Conservation (phyloP, 2,888 invertebrate genomes). For the Watsonalla binaria region DNA sequence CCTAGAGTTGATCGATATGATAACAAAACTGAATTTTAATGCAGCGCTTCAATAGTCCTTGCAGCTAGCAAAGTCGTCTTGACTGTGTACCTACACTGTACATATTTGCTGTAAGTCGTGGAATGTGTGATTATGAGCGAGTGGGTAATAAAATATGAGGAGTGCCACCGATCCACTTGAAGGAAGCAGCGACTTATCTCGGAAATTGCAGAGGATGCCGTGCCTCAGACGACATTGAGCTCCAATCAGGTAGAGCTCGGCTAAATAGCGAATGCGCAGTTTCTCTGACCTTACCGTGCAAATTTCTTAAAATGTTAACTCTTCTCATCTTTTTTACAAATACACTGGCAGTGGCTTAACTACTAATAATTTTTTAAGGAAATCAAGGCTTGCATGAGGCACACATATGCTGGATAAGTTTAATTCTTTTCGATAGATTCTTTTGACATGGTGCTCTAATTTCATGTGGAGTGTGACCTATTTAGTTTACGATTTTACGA, state of each 20-base stretch:
- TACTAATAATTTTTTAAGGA: too few species aligned
- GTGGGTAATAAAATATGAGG: slow-evolving; percentile 18
- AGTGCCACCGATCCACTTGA: slow-evolving; percentile 23
- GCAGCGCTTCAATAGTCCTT: too few species aligned
- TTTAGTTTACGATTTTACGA: not conserved
- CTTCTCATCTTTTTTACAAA: too few species aligned
- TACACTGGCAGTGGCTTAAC: too few species aligned
- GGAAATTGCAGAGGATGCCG: slow-evolving; percentile 69
- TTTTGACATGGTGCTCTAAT: not conserved
- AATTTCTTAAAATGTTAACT: not conserved
- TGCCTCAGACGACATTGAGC: slow-evolving; percentile 66
- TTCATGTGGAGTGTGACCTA: too few species aligned
- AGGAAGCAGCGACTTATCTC: slow-evolving; percentile 69
- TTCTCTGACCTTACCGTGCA: slow-evolving; percentile 19
- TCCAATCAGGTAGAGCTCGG: slow-evolving; percentile 53
- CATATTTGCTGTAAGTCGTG: not conserved
- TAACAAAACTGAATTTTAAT: too few species aligned
- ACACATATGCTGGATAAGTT: too few species aligned
- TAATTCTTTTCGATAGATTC: not conserved
- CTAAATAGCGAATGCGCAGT: slow-evolving; percentile 40
- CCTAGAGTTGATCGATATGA: too few species aligned
- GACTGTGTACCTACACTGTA: too few species aligned
- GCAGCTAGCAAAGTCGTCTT: too few species aligned
- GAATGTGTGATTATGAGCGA: not conserved
- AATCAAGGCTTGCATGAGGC: too few species aligned